These are phyloP conservation scores for Leptopilina boulardi DNA, from an alignment of 1,140 invertebrate species.

Conservation along the genomic window DNA sequence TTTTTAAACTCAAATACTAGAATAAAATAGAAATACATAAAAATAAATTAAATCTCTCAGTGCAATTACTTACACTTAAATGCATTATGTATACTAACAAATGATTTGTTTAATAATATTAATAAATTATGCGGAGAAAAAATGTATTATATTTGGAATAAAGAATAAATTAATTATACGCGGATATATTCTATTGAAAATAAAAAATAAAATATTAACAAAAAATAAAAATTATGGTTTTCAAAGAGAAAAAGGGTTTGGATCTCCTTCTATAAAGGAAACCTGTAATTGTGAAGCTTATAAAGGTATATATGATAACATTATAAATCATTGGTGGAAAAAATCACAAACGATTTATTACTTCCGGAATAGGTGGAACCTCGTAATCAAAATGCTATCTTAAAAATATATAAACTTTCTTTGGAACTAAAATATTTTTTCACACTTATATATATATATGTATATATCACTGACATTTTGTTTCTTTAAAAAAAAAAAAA, in stretches of 20 bases:
- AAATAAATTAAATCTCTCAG: neutral
- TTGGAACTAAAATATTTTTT: neutral
- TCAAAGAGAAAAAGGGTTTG: conserved; percentile 3
- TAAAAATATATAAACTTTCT: neutral
- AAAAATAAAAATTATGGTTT: neutral
- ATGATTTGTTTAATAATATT: neutral
- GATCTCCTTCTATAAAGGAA: neutral
- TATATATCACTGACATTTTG: neutral
- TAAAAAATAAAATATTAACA: neutral
- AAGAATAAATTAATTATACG: too few relatives aligned
- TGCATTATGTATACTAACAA: neutral
- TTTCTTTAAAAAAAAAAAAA: neutral
- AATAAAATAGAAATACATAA: neutral
- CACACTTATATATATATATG: neutral
- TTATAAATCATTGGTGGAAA: neutral
- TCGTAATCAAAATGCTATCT: neutral
- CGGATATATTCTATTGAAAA: too few relatives aligned
- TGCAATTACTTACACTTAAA: neutral
- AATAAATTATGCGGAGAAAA: neutral
- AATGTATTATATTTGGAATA: too few relatives aligned
- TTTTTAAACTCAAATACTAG: neutral
- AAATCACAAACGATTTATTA: conserved; percentile 15
- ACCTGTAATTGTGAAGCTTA: neutral
- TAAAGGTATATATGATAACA: conserved; percentile 1
- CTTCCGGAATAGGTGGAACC: neutral